Percentiles rank a stretch among this genome's conserved stretches.
Conservation (phyloP, 1,140 invertebrate genomes). For the Ganaspis sp. region DNA sequence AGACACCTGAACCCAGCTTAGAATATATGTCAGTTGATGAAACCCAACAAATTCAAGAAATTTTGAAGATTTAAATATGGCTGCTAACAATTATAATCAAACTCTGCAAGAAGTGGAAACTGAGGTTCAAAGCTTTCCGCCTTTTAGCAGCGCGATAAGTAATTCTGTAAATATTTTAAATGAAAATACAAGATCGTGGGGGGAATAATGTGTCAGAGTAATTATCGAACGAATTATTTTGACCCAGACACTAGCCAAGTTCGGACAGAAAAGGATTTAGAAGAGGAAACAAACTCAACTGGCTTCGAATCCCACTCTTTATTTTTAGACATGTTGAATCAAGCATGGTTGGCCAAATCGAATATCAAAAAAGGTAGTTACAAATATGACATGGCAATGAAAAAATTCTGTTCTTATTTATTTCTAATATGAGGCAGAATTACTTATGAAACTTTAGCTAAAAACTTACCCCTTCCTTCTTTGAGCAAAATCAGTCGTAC, state of each 20-base stretch:
- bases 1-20: no score
- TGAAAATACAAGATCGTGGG: neutral
- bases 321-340: neutral
- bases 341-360: neutral
- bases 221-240: constrained; percentile 30
- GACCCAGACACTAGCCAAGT: neutral
- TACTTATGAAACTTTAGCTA: neutral
- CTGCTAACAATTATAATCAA: no score
- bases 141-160: neutral
- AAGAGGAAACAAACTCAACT: neutral
- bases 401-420: neutral
- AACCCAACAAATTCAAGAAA: no score
- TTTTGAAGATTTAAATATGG: no score
- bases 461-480: neutral
- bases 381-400: neutral
- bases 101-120: no score
- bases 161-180: neutral
- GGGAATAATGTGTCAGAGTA: neutral
- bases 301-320: no score
- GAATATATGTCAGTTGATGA: no score
- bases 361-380: neutral
- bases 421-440: neutral
- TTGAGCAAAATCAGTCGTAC: neutral
- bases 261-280: neutral
- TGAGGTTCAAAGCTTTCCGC: neutral